Base-by-base conservation (phyloP, 2,888 invertebrate genomes). In the Melinopterus prodromus region DNA sequence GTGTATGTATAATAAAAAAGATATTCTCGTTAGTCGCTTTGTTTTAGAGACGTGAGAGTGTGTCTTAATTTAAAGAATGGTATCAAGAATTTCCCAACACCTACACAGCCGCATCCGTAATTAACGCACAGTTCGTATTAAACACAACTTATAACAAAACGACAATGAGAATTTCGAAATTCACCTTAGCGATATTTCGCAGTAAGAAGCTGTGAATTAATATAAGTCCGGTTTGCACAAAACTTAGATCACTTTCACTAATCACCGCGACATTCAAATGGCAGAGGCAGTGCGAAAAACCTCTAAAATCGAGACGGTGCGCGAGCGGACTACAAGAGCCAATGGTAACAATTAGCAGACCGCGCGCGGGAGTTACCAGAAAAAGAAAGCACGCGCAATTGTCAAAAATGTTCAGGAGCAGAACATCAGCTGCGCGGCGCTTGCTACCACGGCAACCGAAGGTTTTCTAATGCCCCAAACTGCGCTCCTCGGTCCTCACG, bases 41-140 rank as follows among this genome's bases (percentile, higher is more conserved):
- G 77, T 71, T 69, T 71, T 70, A 35, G 35, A 15, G 53, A 53
- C 53, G 53, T 53, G 53, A 7, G 53, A 53, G 12, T 53, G 53
- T 53, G 5, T 12, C 53, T 53, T 53, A 53, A 53, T 53, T 53
- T 6, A 53, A 53, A 7, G 53, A 53, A 53, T 12, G 53, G 53
- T 53, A 53, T 53, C 53, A 53, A 53, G 53, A 53, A 53, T 53
- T 53, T 53, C 53, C 53, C 53, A 53, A 53, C 53, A 53, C 53
- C 53, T 12, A 53, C 53, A 53, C 53, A 53, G 53, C 53, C 53
- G 53, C 53, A 53, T 53, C 12, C 53, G 5, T 53, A 53, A 53
- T 53, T 53, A 53, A 53, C 53, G 53, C 7, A 53, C 12, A 53
- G 12, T 53, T 53, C 12, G 26, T 12, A 12, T 53, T 53, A 53